A percentile compares a stretch with the other conserved stretches of the same genome.
Evolutionary conservation across 2,888 invertebrate species (phyloP).

Genomic region (Pantelozetes paolii): DNA sequence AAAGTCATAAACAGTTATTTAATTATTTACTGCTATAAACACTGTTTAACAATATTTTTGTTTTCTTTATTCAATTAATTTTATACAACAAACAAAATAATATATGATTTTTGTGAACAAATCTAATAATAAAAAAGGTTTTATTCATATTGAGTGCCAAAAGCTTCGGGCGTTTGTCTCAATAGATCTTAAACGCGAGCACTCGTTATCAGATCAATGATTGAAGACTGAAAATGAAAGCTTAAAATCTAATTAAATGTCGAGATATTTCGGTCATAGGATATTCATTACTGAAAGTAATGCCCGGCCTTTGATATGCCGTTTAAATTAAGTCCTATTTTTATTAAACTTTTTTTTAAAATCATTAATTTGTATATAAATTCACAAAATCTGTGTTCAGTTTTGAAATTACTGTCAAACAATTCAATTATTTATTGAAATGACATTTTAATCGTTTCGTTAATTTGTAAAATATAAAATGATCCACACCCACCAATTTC

Average conservation of each 20-base stretch:
- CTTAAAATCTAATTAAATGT: constrained; percentile 12
- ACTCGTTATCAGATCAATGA: constrained; percentile 2
- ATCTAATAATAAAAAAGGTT: background rate
- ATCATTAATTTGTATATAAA: no score
- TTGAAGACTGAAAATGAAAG: background rate
- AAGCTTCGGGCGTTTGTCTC: background rate
- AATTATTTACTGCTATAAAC: background rate
- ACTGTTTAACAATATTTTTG: background rate
- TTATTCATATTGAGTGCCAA: background rate
- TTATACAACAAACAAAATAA: background rate
- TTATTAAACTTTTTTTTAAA: no score
- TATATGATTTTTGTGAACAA: background rate
- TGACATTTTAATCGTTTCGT: no score
- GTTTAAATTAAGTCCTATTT: no score
- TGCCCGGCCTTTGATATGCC: no score
- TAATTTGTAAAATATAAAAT: no score
- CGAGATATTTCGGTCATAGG: background rate
- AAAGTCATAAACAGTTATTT: background rate
- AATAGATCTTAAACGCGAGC: background rate
- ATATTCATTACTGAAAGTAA: background rate
- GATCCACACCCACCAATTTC: no score
- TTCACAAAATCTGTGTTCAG: no score
- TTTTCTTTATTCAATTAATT: background rate
- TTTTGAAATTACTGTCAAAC: no score
- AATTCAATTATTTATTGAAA: no score